Evolutionary conservation across 2,113 vertebrate genomes (phyloP), one percentile per base, ranked within the genome.

Genomic region (Dryoscopus gambensis): DNA sequence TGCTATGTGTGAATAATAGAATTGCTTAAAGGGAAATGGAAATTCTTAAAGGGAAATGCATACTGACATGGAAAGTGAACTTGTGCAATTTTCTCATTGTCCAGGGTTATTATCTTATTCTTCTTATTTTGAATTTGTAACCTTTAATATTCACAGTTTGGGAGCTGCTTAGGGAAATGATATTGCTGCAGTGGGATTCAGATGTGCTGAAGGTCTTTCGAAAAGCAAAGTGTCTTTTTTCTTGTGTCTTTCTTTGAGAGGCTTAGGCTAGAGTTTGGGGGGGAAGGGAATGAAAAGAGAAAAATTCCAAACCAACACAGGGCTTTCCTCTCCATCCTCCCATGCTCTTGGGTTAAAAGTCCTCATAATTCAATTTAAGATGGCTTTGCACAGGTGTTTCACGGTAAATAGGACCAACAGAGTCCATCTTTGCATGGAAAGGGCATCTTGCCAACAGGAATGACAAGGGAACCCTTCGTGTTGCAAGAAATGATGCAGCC

Each of bases 21-120:
- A 90, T 96, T 81, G 95, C 97, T 98, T 92, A 97, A 95, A 98
- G 97, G 94, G 90, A 94, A 94, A 84, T 92, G 65, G 89, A 95
- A 96, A 90, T 77, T 93, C 96, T 98, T 97, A 97, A 96, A 97
- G 97, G 94, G 90, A 97, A 95, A 93, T 93, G 60, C 46, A 89
- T 92, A 90, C 87, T 96, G 97, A 97, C 97, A 97, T 94, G 94
- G 92, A 86, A 94, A 96, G 94, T 81, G 90, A 97, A 95, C 87
- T 75, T 75, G 67, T 68, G 60, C 31, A 46, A 47, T 97, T 97
- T 97, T 97, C 96, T 97, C 93, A 96, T 90, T 82, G 85, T 94
- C 92, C 67, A 53, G 53, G 46, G 56, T 93, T 91, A 87, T 96
- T 93, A 95, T 93, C 91, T 95, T 93, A 75, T 73, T 63, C 52